Evolutionary conservation across 2,113 vertebrate species (phyloP).

Genomic region (Rattus rattus): DNA sequence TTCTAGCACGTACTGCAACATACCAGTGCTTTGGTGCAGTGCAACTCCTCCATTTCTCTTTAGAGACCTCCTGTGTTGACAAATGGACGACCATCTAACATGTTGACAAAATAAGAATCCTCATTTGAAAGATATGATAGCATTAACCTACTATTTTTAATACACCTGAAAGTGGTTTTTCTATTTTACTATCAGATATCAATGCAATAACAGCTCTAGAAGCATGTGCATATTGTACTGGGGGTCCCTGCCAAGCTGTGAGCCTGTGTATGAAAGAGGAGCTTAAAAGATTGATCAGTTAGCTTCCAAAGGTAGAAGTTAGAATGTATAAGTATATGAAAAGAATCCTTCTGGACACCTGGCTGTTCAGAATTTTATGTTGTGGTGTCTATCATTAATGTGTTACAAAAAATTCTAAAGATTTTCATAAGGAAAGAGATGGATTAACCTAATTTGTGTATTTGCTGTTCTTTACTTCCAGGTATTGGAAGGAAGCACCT

Average conservation of each 20-base stretch:
- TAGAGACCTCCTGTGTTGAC: background rate
- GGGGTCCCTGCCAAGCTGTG: background rate
- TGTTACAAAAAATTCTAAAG: background rate
- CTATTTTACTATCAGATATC: background rate
- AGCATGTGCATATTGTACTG: background rate
- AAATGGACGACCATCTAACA: background rate
- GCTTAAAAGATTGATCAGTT: background rate
- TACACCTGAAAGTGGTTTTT: background rate
- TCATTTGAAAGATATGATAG: background rate
- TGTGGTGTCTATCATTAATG: background rate
- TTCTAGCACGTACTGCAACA: background rate
- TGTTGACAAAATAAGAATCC: background rate
- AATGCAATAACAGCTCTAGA: background rate
- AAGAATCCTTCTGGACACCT: background rate
- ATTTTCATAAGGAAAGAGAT: background rate
- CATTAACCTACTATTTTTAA: background rate
- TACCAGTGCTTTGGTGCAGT: background rate
- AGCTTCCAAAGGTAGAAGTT: background rate
- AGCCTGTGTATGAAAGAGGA: background rate
- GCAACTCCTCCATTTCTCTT: background rate
- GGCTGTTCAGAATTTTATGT: background rate
- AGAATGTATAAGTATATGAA: background rate
- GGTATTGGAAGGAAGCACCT: background rate
- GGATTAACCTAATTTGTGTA: conserved; percentile 12
- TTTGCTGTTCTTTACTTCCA: conserved; percentile 25